phyloP scores from a whole-genome alignment of 1,140 invertebrate species.

The Drosophila orosa region DNA sequence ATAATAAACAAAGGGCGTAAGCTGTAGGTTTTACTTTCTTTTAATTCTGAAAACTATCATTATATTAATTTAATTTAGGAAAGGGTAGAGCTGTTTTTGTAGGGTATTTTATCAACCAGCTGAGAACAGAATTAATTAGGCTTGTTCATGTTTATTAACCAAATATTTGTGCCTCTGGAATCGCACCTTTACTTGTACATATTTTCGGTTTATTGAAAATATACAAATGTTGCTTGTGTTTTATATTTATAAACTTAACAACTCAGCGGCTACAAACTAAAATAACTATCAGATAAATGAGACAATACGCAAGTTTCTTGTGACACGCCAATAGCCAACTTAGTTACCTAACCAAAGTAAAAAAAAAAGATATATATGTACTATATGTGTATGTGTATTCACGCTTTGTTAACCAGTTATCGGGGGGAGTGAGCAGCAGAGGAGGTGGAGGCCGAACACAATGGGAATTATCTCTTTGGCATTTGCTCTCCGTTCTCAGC shows the following conservation, averaged over 20 bases:
- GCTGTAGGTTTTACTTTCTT: too few species aligned
- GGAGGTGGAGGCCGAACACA: not conserved
- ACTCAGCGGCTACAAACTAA: conserved; percentile 10
- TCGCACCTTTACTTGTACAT: not conserved
- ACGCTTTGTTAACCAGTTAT: conserved; percentile 43
- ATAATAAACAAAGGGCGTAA: not conserved
- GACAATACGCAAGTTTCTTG: conserved; percentile 1
- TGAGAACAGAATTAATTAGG: not conserved
- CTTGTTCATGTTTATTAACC: not conserved
- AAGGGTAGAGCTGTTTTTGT: too few species aligned
- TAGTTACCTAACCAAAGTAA: conserved; percentile 14
- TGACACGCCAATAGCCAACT: conserved; percentile 9
- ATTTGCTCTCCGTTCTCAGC: conserved; percentile 12
- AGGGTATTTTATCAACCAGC: not conserved
- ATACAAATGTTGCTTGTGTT: not conserved
- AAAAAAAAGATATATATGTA: conserved; percentile 15
- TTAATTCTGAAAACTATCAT: not conserved
- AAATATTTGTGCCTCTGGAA: not conserved
- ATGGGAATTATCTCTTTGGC: conserved; percentile 41
- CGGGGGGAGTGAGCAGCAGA: not conserved
- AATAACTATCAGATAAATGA: not conserved
- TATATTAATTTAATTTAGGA: not conserved
- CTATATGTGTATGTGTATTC: conserved; percentile 8
- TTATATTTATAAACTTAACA: conserved; percentile 23
- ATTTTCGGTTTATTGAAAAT: not conserved